phyloP scores from a whole-genome alignment of 2,113 vertebrate species.

The Lathamus discolor region DNA sequence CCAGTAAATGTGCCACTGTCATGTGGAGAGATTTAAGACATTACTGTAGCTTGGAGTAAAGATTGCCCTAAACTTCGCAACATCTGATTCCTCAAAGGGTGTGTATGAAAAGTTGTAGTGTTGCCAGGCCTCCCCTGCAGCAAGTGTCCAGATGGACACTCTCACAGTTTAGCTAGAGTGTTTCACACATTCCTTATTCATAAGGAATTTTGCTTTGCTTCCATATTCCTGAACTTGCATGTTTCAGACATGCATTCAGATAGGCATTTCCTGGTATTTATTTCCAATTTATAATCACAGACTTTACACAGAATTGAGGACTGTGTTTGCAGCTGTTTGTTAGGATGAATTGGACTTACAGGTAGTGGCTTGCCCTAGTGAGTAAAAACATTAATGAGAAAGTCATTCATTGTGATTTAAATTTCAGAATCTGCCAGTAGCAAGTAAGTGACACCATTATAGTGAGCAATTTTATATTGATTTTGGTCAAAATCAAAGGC shows the following conservation, averaged over 20 bases:
- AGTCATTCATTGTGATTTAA: background rate
- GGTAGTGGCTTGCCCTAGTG: background rate
- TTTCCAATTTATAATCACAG: background rate
- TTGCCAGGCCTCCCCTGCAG: background rate
- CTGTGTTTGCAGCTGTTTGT: background rate
- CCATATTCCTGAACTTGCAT: background rate
- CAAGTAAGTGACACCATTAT: background rate
- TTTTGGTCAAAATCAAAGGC: background rate
- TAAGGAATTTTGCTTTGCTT: background rate
- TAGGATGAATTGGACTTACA: background rate
- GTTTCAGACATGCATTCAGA: background rate
- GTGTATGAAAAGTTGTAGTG: background rate
- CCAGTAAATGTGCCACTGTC: background rate
- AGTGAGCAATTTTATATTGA: background rate
- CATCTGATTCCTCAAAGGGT: background rate
- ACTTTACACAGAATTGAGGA: background rate
- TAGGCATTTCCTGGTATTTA: background rate
- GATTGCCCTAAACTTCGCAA: background rate
- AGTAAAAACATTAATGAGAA: background rate
- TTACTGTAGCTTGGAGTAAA: background rate
- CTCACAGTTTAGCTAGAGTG: constrained; percentile 3
- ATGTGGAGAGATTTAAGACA: background rate
- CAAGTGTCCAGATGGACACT: constrained; percentile 27
- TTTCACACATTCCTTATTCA: background rate
- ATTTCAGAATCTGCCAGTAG: background rate